Conservation (phyloP, 1,140 invertebrate genomes). For the Brachionus manjavacas region DNA sequence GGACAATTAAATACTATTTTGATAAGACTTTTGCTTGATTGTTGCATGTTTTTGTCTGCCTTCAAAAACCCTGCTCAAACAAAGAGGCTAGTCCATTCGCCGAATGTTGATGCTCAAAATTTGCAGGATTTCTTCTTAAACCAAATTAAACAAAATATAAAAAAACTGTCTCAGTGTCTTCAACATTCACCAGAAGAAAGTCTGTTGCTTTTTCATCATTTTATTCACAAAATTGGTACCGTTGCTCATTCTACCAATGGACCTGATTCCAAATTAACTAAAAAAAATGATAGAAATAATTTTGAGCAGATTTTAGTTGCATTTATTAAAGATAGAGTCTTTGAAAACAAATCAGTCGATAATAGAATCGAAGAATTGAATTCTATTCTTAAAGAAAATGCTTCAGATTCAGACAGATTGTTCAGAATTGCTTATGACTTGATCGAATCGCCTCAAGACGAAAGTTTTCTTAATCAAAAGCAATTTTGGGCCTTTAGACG, state of each 20-base stretch:
- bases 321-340: not conserved
- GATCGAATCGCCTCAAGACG: not conserved
- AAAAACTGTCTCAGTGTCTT: not conserved
- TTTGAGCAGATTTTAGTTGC: not conserved
- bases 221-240: not conserved
- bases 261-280: not conserved
- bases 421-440: not conserved
- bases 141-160: not conserved
- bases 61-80: not conserved
- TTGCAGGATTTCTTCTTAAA: not conserved
- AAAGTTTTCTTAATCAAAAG: not conserved
- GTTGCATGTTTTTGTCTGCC: not conserved
- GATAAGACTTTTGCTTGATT: conserved; percentile 2
- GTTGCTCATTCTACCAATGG: not conserved
- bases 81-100: not conserved
- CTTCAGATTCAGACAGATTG: not conserved
- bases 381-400: not conserved
- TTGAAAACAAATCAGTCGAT: not conserved
- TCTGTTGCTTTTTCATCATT: not conserved
- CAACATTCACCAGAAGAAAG: conserved; percentile 25
- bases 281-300: not conserved
- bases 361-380: not conserved
- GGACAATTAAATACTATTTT: not conserved
- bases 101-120: not conserved
- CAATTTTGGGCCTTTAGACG: not conserved